Evolutionary conservation across 2,888 invertebrate genomes (phyloP).

Genomic region (Zygothrica quintamaculata): DNA sequence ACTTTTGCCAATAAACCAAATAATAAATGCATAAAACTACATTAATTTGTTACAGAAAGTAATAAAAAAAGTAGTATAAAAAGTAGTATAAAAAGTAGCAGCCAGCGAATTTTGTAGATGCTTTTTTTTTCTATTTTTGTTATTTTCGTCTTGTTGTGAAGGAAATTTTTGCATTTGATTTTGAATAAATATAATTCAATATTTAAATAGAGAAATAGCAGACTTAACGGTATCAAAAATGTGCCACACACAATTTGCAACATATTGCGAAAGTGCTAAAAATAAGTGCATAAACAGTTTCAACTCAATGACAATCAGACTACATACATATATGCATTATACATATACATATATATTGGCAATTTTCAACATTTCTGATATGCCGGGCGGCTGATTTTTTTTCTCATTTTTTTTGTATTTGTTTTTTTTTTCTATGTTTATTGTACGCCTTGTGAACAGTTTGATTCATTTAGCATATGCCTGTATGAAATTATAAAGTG

Average conservation of each 20-base stretch:
- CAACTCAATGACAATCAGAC: slow-evolving; percentile 3
- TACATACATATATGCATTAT: slow-evolving; percentile 1
- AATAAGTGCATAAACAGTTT: slow-evolving; percentile 36
- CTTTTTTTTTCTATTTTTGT: too few relatives aligned
- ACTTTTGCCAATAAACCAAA: too few relatives aligned
- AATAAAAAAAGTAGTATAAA: too few relatives aligned
- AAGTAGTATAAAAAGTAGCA: too few relatives aligned
- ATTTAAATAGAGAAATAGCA: not conserved
- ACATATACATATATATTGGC: slow-evolving; percentile 23
- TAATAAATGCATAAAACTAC: too few relatives aligned
- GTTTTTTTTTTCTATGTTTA: not conserved
- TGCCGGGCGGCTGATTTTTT: not conserved
- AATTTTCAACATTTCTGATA: slow-evolving; percentile 47
- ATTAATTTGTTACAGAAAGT: too few relatives aligned
- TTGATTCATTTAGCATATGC: too few relatives aligned
- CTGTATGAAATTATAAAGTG: slow-evolving; percentile 1
- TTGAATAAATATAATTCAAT: too few relatives aligned
- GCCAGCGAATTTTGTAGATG: too few relatives aligned
- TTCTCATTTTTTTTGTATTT: slow-evolving; percentile 14
- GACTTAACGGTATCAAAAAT: slow-evolving; percentile 13
- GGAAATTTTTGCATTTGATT: too few relatives aligned
- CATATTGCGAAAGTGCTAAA: slow-evolving; percentile 45
- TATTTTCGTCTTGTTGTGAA: too few relatives aligned
- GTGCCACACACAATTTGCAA: slow-evolving; percentile 37
- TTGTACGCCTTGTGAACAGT: too few relatives aligned